Conservation (phyloP, 2,113 vertebrate species). For the Tachuris rubrigastra region DNA sequence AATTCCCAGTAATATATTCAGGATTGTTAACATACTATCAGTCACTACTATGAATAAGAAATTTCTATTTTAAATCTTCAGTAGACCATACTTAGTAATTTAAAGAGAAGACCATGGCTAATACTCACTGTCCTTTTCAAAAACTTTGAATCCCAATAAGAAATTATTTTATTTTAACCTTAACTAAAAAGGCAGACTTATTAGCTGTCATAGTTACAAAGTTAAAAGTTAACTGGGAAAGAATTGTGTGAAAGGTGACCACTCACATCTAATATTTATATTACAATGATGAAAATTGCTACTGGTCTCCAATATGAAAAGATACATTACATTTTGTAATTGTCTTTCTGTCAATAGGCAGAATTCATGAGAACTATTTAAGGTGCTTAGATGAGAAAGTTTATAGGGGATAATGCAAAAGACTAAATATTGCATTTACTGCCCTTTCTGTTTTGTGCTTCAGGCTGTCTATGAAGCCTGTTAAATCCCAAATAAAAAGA, state of each 20-base stretch:
- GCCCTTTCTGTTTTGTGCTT: background rate
- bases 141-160: background rate
- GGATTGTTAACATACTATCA: background rate
- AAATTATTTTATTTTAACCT: background rate
- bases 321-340: background rate
- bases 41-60: background rate
- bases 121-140: background rate
- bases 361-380: background rate
- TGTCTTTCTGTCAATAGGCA: background rate
- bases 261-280: fast-evolving
- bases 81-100: background rate
- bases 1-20: background rate
- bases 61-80: background rate
- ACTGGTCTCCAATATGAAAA: background rate
- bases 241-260: background rate
- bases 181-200: background rate
- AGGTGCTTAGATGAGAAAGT: background rate
- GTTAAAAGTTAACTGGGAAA: background rate
- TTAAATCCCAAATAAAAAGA: background rate
- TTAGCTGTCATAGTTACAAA: background rate
- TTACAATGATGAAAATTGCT: background rate
- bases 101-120: background rate
- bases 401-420: background rate
- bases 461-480: background rate
- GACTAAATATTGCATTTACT: background rate